A percentile compares a stretch with the other conserved stretches of the same genome.
Evolutionary conservation across 2,113 vertebrate genomes (phyloP).

Genomic region (Platichthys stellatus): DNA sequence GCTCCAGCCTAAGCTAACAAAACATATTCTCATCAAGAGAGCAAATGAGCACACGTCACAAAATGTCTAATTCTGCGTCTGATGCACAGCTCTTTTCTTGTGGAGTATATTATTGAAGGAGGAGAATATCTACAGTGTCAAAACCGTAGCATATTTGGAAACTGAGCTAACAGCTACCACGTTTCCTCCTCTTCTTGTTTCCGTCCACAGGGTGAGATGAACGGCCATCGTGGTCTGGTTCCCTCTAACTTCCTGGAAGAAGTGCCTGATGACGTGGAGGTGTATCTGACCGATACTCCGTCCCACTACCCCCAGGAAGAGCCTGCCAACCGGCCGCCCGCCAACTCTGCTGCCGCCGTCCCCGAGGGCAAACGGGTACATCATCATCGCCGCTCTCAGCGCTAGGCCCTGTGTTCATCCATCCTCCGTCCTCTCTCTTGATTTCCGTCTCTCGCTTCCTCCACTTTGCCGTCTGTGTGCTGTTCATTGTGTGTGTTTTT

Average conservation of each 20-base stretch:
- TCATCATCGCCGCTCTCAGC: conserved; percentile 84
- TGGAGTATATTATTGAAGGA: not conserved
- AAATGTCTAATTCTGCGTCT: too few relatives aligned
- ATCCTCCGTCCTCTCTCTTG: conserved; percentile 81
- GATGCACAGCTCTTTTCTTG: too few relatives aligned
- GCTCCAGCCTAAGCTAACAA: too few relatives aligned
- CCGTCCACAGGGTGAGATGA: conserved; percentile 88
- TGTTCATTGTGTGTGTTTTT: conserved; percentile 81
- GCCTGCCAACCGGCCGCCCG: conserved; percentile 64
- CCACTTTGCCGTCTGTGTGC: conserved; percentile 81
- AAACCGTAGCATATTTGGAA: too few relatives aligned
- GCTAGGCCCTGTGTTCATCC: conserved; percentile 85
- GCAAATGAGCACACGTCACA: too few relatives aligned
- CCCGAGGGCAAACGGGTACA: conserved; percentile 86
- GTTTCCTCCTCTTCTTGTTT: not conserved
- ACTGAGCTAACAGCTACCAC: too few relatives aligned
- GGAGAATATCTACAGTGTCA: too few relatives aligned
- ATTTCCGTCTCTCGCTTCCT: conserved; percentile 80
- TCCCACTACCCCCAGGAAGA: conserved; percentile 84
- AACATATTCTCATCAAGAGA: too few relatives aligned
- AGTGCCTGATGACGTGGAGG: conserved; percentile 88
- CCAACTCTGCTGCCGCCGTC: conserved; percentile 58
- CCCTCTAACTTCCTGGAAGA: conserved; percentile 97
- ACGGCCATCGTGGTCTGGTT: conserved; percentile 91
- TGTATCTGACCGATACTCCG: conserved; percentile 92